phyloP scores from a whole-genome alignment of 2,888 invertebrate genomes.

The Catocala sponsa region DNA sequence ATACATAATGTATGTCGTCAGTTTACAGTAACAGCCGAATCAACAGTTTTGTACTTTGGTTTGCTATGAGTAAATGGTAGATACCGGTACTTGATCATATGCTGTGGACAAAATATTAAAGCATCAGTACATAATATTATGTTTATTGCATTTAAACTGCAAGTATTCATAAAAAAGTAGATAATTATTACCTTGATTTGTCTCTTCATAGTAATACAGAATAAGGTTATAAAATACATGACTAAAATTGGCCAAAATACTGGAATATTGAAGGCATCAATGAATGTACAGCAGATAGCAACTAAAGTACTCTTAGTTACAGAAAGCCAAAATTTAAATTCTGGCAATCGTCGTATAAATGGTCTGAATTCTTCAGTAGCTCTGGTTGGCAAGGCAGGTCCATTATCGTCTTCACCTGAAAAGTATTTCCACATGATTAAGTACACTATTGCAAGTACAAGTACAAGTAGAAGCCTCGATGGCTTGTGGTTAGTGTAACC shows the following conservation, averaged over 20 bases:
- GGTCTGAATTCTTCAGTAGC: slow-evolving; percentile 99
- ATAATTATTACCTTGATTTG: slow-evolving; percentile 96
- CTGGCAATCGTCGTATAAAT: slow-evolving; percentile 98
- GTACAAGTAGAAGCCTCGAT: too few relatives aligned
- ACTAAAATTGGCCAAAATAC: slow-evolving; percentile 99
- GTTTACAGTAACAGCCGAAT: slow-evolving; percentile 77
- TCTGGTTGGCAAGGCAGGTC: slow-evolving; percentile 97
- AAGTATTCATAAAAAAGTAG: not conserved
- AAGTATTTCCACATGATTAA: slow-evolving; percentile 21
- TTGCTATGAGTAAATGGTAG: slow-evolving; percentile 99
- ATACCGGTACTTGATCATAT: slow-evolving; percentile 99
- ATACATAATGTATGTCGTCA: slow-evolving; percentile 64
- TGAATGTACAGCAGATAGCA: slow-evolving; percentile 97
- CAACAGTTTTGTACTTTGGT: slow-evolving; percentile 94
- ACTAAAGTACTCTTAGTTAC: slow-evolving; percentile 97
- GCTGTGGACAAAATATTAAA: slow-evolving; percentile 89
- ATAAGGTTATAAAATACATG: slow-evolving; percentile 99
- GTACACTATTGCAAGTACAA: not conserved
- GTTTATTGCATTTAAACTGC: not conserved
- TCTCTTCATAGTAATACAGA: slow-evolving; percentile 99
- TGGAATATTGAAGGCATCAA: slow-evolving; percentile 99
- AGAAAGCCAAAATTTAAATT: slow-evolving; percentile 99
- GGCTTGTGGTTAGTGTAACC: too few relatives aligned
- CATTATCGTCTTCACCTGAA: slow-evolving; percentile 91
- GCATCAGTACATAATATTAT: not conserved